Conservation (phyloP, 2,888 invertebrate species). For the Chloromyia formosa region DNA sequence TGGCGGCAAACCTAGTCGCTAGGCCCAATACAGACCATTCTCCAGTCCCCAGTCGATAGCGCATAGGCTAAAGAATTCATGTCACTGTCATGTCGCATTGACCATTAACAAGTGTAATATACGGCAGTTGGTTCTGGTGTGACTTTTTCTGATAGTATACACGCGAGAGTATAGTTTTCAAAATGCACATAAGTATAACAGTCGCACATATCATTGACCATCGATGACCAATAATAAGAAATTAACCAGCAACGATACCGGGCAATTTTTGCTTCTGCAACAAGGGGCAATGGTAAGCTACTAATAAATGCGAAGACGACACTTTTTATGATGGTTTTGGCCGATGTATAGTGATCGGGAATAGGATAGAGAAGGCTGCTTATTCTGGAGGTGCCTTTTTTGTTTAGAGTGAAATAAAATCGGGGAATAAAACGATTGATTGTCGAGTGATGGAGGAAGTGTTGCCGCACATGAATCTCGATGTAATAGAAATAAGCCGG, state of each 20-base stretch:
- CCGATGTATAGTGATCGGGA: conserved; percentile 9
- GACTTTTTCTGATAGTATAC: conserved; percentile 42
- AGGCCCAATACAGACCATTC: too few relatives aligned
- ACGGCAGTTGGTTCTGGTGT: conserved; percentile 48
- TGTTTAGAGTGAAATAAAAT: conserved; percentile 3
- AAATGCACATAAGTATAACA: neutral
- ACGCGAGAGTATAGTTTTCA: neutral
- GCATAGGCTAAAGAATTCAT: conserved; percentile 48
- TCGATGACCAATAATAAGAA: conserved; percentile 37
- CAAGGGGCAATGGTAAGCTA: neutral
- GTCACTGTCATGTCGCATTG: conserved; percentile 49
- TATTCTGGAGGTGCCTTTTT: conserved; percentile 14
- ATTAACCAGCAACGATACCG: conserved; percentile 34
- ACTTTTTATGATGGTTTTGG: conserved; percentile 44
- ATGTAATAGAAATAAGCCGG: too few relatives aligned
- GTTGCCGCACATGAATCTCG: too few relatives aligned
- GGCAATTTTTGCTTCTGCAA: neutral
- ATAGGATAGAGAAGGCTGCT: conserved; percentile 5
- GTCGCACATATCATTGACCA: conserved; percentile 2
- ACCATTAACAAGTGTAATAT: conserved; percentile 50
- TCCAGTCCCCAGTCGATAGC: conserved; percentile 28
- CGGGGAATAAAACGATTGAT: conserved; percentile 9
- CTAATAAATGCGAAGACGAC: conserved; percentile 47
- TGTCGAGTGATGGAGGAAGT: neutral
- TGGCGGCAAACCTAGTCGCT: conserved; percentile 17